Evolutionary conservation across 2,888 invertebrate genomes (phyloP), one percentile per base, ranked within the genome.

Genomic region (Erebia palarica): DNA sequence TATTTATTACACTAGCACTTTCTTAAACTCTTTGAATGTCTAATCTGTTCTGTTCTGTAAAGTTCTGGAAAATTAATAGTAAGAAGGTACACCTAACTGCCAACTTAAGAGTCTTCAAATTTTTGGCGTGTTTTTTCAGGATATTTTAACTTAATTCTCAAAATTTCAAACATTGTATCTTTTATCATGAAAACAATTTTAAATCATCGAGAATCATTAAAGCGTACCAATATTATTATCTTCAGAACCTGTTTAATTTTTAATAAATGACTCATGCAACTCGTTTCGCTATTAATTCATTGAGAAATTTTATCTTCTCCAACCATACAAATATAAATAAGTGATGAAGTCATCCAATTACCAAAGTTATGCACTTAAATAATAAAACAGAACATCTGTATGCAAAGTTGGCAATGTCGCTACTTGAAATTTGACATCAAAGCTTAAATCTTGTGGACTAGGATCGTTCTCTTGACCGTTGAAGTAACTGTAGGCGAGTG

Each of bases 311-410:
- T 70, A 65, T 68, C 57, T 72, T 71, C 60, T 70, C 59, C 47
- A 69, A 72, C 70, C 57, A 64, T 70, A 66, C 61, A 60, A 69
- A 74, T 68, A 75, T 71, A 71, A 73, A 75, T 75, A 65, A 65
- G 49, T 64, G 69, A 75, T 78, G 77, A 77, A 71, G 68, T 77
- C 77, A 77, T 76, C 74, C 69, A 73, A 76, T 77, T 76, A 75
- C 65, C 36, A 65, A 55, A 61, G 69, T 67, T 70, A 75, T 72
- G 65, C 36, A 64, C 64, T 63, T 44, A 68, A 73, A 63, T 36
- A 68, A 65, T 47, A 36, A 55, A 42, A 11, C 16, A 53, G 51
- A 44, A 16, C 53, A 64, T 64, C 57, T 69, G 61, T 63, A 69
- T 72, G 65, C 69, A 21, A 55, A 61, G 65, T 18, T 55, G 14